Percentiles rank a stretch among this genome's conserved stretches.
Conservation (phyloP, 2,113 vertebrate species). For the cattle (Bos taurus) region ARS-UCD2.0 NC_037357.1:135437501-135438000, state of each 20-base stretch:
- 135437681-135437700: background rate
- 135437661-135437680: background rate
- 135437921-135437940: background rate
- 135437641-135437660: background rate
- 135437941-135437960: background rate
- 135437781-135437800: background rate
- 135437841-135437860: accelerated
- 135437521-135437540: background rate
- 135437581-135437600: background rate
- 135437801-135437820: background rate
- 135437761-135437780: accelerated
- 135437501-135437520: background rate
- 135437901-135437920: background rate
- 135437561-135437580: accelerated
- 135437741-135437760: background rate
- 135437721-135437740: background rate
- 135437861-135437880: background rate
- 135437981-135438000: too few species aligned
- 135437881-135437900: background rate
- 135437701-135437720: accelerated
- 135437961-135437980: background rate
- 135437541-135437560: background rate
- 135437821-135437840: accelerated
- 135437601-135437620: background rate
- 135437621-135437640: background rate